Evolutionary conservation across 92 coral and sea anemone genomes (phyloP), one percentile per base, ranked within the genome.

Genomic region (Parazoanthus atlanticus): DNA sequence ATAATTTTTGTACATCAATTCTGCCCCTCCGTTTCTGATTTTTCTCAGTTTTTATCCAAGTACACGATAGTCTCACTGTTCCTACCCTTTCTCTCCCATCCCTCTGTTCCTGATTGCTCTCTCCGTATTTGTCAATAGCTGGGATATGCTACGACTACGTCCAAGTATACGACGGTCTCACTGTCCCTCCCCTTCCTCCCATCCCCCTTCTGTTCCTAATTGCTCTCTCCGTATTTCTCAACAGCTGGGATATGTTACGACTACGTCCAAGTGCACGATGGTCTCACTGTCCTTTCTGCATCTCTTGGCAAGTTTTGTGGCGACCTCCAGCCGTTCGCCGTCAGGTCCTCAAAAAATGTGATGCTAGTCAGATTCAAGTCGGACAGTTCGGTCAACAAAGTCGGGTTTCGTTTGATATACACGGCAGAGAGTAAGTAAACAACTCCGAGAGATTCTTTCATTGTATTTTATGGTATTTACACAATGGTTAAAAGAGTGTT

Each of bases 291-390:
- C 28, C 66, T 81, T 41, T 86, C 91, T 33, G 86, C 91, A 17
- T 92, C 93, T 13, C 91, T 95, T 25, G 98, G 98, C 23, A 92
- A 93, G 74, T 95, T 86, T 88, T 95, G 96, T 56, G 98, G 98
- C 32, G 79, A 76, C 26, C 92, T 79, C 31, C 41, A 52, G 26
- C 85, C 90, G 0, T 95, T 93, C 80, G 81, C 75, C 36, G 79
- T 95, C 16, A 12, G 78, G 34, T 93, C 98, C 3, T 88, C 95
- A 10, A 80, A 90, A 17, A 90, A 93, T 43, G 73, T 71, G 34
- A 41, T 94, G 91, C 80, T 95, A 12, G 70, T 95, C 69, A 88
- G 94, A 67, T 89, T 95, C 82, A 46, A 72, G 11, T 90, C 98
- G 13, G 98, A 95, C 83, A 26, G 33, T 41, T 90, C 98, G 15